A percentile compares a stretch with the other conserved stretches of the same genome.
Evolutionary conservation across 2,888 invertebrate genomes (phyloP).

Genomic region (Bedellia somnulentella): DNA sequence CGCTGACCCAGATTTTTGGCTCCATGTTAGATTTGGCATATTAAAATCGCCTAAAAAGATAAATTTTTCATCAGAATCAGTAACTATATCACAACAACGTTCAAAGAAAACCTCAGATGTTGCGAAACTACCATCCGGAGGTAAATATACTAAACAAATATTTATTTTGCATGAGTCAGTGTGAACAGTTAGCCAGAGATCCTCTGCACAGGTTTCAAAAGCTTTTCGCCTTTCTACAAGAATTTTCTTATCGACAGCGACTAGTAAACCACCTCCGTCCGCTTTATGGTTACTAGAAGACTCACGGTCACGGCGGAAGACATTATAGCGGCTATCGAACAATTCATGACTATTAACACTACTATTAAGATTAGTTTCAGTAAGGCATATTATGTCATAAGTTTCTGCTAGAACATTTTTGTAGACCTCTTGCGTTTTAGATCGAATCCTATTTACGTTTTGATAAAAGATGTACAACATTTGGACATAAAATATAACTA

Average conservation of each 20-base stretch:
- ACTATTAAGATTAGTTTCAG: too few relatives aligned
- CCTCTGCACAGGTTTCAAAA: constrained; percentile 1
- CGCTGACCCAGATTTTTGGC: not conserved
- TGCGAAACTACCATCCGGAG: not conserved
- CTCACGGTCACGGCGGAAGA: constrained; percentile 3
- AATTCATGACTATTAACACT: constrained; percentile 1
- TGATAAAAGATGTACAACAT: constrained; percentile 4
- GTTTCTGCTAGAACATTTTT: not conserved
- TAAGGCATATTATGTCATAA: constrained; percentile 5
- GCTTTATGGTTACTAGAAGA: not conserved
- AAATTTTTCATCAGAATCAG: not conserved
- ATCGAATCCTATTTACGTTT: constrained; percentile 3
- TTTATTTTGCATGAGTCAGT: not conserved
- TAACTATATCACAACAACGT: not conserved
- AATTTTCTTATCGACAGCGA: constrained; percentile 2
- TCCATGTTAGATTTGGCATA: constrained; percentile 1
- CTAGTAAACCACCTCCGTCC: constrained; percentile 5
- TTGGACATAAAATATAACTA: not conserved
- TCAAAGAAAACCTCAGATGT: not conserved
- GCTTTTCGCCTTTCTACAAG: not conserved
- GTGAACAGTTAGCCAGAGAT: constrained; percentile 2
- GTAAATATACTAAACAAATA: constrained; percentile 3
- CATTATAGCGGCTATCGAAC: constrained; percentile 3
- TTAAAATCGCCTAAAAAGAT: constrained; percentile 4
- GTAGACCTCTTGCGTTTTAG: not conserved